Evolutionary conservation across 2,113 vertebrate species (phyloP).

Genomic region (Brevimyrus niger): DNA sequence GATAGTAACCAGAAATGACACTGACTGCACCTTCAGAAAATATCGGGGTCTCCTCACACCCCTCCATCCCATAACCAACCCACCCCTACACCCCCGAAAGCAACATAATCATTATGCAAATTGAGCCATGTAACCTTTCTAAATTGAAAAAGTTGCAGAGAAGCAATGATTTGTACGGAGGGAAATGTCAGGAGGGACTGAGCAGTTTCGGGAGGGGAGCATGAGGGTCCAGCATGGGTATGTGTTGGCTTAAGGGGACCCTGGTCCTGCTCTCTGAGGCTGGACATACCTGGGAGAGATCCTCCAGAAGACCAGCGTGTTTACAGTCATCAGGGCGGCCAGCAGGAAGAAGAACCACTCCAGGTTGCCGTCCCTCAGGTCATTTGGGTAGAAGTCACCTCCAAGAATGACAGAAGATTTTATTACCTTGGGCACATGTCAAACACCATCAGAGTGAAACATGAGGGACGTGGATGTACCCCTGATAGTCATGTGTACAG

Average conservation of each 20-base stretch:
- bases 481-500: neutral
- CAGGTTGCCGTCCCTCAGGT: conserved; percentile 75
- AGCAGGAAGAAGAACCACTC: conserved; percentile 84
- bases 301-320: conserved; percentile 72
- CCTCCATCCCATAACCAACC: neutral
- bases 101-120: conserved; percentile 36
- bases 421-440: neutral
- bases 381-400: conserved; percentile 85
- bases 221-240: neutral
- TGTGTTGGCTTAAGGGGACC: neutral
- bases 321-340: conserved; percentile 71
- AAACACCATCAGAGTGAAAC: neutral
- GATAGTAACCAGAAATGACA: neutral
- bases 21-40: neutral
- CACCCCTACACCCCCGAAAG: neutral
- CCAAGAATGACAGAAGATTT: neutral
- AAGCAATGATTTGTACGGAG: conserved; percentile 16
- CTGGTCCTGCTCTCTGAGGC: neutral
- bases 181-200: conserved; percentile 18
- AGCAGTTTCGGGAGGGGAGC: neutral
- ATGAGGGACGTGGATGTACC: neutral
- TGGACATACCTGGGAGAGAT: conserved; percentile 70
- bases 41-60: neutral
- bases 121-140: conserved; percentile 28
- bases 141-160: conserved; percentile 33